A percentile compares a stretch with the other conserved stretches of the same genome.
Evolutionary conservation across 2,797 vertebrate genomes (phyloP).

Genomic region (Semaprochilodus insignis): DNA sequence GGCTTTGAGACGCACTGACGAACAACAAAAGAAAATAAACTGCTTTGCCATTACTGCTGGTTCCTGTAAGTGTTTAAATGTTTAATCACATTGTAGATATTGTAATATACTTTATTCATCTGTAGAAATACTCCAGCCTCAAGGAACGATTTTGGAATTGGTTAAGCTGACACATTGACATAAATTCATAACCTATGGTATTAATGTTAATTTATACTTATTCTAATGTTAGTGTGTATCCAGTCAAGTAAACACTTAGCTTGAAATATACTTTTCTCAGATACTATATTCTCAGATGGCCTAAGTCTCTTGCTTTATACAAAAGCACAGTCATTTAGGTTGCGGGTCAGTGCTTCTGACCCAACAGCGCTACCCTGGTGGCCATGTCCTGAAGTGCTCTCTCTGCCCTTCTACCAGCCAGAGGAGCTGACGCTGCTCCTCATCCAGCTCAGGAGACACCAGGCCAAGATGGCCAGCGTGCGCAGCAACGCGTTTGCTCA

Average conservation of each 20-base stretch:
- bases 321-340: conserved; percentile 5
- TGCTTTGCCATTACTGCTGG: too few species aligned
- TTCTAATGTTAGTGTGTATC: neutral
- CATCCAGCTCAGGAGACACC: conserved; percentile 96
- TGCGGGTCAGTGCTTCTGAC: conserved; percentile 75
- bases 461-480: conserved; percentile 93
- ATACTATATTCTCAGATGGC: neutral
- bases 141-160: too few species aligned
- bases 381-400: conserved; percentile 57
- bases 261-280: neutral
- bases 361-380: conserved; percentile 43
- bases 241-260: neutral
- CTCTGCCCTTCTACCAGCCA: conserved; percentile 84
- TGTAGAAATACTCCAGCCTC: neutral
- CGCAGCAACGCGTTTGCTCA: conserved; percentile 89
- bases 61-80: too few species aligned
- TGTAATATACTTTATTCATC: neutral
- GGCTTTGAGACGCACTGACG: too few species aligned
- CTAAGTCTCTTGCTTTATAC: neutral
- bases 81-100: too few species aligned
- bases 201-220: neutral
- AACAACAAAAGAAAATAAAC: too few species aligned
- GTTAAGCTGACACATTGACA: neutral
- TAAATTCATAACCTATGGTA: neutral
- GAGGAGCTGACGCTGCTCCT: conserved; percentile 98